Conservation (phyloP, 2,797 vertebrate species). For the Ptychadena robeensis region DNA sequence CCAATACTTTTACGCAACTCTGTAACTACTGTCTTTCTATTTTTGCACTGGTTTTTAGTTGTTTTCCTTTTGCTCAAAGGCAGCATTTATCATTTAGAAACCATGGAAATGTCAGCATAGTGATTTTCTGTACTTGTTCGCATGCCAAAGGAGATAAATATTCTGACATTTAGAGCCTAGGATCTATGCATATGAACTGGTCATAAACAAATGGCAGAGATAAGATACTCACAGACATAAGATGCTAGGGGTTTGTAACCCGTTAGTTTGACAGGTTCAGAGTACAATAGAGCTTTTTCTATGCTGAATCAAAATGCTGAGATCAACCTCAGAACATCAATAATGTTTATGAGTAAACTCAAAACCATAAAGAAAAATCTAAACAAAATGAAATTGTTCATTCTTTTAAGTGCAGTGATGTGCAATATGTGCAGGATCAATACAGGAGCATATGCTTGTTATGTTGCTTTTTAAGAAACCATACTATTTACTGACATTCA, state of each 20-base stretch:
- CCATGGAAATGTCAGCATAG: constrained; percentile 41
- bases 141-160: constrained; percentile 47
- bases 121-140: constrained; percentile 34
- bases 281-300: not conserved
- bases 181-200: constrained; percentile 23
- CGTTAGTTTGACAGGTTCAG: not conserved
- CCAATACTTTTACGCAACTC: no score
- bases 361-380: no score
- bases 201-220: not conserved
- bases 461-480: no score
- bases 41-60: constrained; percentile 8
- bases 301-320: not conserved
- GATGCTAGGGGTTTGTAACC: not conserved
- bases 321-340: not conserved
- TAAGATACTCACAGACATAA: not conserved
- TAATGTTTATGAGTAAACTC: no score
- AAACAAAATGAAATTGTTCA: no score
- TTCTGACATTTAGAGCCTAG: constrained; percentile 49
- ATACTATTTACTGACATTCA: no score
- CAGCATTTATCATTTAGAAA: constrained; percentile 34
- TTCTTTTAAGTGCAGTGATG: not conserved
- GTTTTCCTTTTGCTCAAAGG: constrained; percentile 27
- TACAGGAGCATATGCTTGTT: no score
- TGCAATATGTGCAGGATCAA: not conserved
- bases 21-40: not conserved